These are phyloP conservation scores for Huso huso DNA, from an alignment of 2,797 vertebrate species.

Conservation along the genomic window DNA sequence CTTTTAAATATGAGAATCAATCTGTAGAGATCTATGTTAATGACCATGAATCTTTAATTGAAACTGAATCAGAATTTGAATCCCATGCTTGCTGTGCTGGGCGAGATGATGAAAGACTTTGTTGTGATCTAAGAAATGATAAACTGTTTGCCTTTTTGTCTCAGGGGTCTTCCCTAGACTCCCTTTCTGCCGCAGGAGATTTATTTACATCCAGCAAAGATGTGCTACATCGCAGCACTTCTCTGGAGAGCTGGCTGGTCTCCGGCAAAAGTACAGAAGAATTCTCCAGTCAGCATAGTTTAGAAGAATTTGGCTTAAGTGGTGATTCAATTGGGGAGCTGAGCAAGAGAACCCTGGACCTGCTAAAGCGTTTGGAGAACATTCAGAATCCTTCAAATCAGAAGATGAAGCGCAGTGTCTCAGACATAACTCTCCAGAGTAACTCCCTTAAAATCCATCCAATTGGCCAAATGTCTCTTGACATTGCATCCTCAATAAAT, in stretches of 20 bases:
- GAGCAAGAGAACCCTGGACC: constrained; percentile 89
- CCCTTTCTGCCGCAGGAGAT: constrained; percentile 69
- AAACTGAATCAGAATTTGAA: constrained; percentile 45
- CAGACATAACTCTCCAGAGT: constrained; percentile 81
- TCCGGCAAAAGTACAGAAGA: constrained; percentile 69
- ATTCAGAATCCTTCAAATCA: constrained; percentile 78
- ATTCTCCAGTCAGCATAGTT: constrained; percentile 66
- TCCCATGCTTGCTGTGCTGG: constrained; percentile 34
- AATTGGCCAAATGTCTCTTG: constrained; percentile 56
- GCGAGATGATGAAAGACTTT: constrained; percentile 36
- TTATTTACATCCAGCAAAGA: constrained; percentile 62
- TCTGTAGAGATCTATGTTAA: constrained; percentile 46
- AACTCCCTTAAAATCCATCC: constrained; percentile 62
- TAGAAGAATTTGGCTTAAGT: constrained; percentile 61
- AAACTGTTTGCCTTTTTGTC: constrained; percentile 55
- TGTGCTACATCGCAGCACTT: constrained; percentile 71
- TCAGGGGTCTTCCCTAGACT: constrained; percentile 81
- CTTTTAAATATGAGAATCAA: constrained; percentile 27
- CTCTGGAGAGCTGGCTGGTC: constrained; percentile 80
- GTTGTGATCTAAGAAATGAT: constrained; percentile 30
- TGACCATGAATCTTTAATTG: constrained; percentile 36
- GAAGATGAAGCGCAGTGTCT: constrained; percentile 86
- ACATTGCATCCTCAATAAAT: constrained; percentile 69
- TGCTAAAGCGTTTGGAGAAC: constrained; percentile 87
- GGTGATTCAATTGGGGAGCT: constrained; percentile 76